phyloP scores from a whole-genome alignment of 2,113 vertebrate species.

The Mastomys natalensis region DNA sequence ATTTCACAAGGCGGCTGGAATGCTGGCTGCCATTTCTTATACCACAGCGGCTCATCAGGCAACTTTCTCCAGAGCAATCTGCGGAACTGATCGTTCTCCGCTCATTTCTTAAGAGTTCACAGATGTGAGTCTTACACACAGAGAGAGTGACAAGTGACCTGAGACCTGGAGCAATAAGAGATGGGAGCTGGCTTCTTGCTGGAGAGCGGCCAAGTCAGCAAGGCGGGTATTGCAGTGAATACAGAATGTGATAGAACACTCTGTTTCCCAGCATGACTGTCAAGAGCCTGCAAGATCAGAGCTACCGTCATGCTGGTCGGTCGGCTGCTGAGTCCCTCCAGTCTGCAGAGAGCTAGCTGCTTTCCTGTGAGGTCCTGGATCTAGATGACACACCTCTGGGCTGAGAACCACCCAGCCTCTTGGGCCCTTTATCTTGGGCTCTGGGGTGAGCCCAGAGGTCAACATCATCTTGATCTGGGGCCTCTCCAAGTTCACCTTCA shows the following conservation, averaged over 20 bases:
- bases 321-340: background rate
- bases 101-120: background rate
- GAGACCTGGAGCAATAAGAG: background rate
- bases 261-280: background rate
- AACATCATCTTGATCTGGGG: background rate
- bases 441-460: background rate
- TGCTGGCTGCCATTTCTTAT: background rate
- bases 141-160: background rate
- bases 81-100: background rate
- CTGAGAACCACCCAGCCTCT: fast-evolving
- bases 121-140: background rate
- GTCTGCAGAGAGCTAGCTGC: background rate
- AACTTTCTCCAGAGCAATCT: background rate
- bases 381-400: background rate
- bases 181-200: background rate
- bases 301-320: background rate
- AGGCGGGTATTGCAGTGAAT: fast-evolving
- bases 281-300: background rate
- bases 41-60: background rate
- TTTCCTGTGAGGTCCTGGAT: background rate
- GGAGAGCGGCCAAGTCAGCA: fast-evolving
- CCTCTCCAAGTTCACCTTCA: no score
- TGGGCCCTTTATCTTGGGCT: background rate
- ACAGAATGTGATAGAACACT: background rate
- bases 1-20: background rate